Percentiles rank a stretch among this genome's conserved stretches.
Conservation (phyloP, 2,888 invertebrate genomes). For the Tinea trinotella region DNA sequence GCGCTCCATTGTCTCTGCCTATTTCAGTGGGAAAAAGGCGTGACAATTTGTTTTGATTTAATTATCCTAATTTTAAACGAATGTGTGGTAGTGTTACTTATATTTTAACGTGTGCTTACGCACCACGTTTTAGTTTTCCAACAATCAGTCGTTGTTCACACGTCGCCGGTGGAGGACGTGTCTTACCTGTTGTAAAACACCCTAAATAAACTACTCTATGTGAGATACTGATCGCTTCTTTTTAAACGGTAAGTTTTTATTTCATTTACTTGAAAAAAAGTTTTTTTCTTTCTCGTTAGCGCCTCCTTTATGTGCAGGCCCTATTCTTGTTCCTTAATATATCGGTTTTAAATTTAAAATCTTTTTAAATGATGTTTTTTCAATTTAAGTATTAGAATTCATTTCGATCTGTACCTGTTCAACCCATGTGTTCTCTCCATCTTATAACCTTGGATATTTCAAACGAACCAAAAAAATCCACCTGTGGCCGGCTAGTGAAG, state of each 20-base stretch:
- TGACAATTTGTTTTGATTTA: too few relatives aligned
- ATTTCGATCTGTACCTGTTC: too few relatives aligned
- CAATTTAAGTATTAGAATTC: too few relatives aligned
- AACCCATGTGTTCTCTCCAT: too few relatives aligned
- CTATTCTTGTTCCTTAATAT: background rate
- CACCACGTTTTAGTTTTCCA: conserved; percentile 22
- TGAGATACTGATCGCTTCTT: background rate
- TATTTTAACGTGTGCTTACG: conserved; percentile 1
- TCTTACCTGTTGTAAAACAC: background rate
- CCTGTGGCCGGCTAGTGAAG: too few relatives aligned
- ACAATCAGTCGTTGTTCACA: conserved; percentile 42
- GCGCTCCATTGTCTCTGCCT: too few relatives aligned
- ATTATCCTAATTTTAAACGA: background rate
- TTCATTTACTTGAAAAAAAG: background rate
- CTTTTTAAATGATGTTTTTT: too few relatives aligned
- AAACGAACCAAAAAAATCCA: too few relatives aligned
- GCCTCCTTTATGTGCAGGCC: background rate
- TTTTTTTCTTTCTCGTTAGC: too few relatives aligned
- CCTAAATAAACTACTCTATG: background rate
- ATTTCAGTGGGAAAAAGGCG: too few relatives aligned
- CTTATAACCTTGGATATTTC: too few relatives aligned
- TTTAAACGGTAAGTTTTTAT: background rate
- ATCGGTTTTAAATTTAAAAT: background rate
- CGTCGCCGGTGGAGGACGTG: conserved; percentile 40
- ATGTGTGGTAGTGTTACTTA: background rate